Base-by-base conservation (phyloP, 2,888 invertebrate genomes). In the Hydrotaea cyrtoneurina region DNA sequence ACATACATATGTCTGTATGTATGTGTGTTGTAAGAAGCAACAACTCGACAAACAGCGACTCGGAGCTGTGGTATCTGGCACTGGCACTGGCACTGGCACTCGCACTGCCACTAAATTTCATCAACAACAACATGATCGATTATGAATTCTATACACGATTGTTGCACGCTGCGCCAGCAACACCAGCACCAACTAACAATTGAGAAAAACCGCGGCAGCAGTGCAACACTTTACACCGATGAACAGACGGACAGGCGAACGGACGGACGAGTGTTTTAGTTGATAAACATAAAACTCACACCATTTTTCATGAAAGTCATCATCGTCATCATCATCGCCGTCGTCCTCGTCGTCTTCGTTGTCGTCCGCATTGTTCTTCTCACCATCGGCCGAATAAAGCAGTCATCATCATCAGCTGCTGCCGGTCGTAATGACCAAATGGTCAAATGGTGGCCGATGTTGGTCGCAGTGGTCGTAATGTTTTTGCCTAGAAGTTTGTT, bases 121-220 rank as follows among this genome's bases (percentile, higher is more conserved):
- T 10, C 46, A 72, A 74, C 26, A n/a, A n/a, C n/a, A 80, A 69
- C 69, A 78, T 89, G 81, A 86, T 86, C 82, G 88, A 86, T 90
- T 91, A 89, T 88, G 86, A 90, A 90, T 90, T 90, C 90, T 86
- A 85, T 84, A 86, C 89, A 88, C 90, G 88, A 77, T 77, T 85
- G 82, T 85, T 85, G 82, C 82, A 85, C 82, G 82, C 85, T 85
- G 85, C 85, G 82, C 85, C 85, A 82, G 84, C 82, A 83, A 79
- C 83, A 83, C 81, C 77, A 86, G 31, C 31, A 31, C 31, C 31
- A 7, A 7, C 31, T 74, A 78, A 78, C 59, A 69, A 13, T 39
- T 66, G 66, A n/a, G 53, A 43, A 39, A 74, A 59, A 19, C 0
- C 2, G 55, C 55, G 23, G 23, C 55, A 57, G 15, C 50, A 66